These are phyloP conservation scores for Corythornis madagascariensis DNA, from an alignment of 2,113 vertebrate genomes.

Conservation along the genomic window DNA sequence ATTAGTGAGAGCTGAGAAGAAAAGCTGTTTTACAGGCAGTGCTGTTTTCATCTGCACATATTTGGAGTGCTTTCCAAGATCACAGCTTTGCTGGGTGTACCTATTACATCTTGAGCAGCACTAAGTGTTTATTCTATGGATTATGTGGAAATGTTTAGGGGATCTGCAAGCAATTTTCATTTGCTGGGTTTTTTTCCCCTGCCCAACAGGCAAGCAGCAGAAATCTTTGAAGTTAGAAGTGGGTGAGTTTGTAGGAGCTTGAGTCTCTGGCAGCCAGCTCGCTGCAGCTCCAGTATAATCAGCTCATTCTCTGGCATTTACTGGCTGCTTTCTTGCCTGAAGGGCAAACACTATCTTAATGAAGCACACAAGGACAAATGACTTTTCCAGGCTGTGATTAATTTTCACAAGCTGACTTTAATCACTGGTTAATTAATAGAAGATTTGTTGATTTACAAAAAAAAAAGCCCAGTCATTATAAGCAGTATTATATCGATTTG, in stretches of 20 bases:
- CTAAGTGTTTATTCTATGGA: background rate
- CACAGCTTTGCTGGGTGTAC: background rate
- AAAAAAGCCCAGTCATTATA: conserved; percentile 81
- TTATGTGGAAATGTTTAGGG: background rate
- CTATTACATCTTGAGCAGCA: background rate
- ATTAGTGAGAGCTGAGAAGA: background rate
- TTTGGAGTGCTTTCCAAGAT: background rate
- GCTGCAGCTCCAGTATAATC: conserved; percentile 54
- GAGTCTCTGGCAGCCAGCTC: conserved; percentile 33
- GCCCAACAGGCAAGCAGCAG: background rate
- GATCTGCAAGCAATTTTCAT: background rate
- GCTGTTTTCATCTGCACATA: background rate
- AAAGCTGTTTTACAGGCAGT: background rate
- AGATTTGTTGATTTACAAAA: conserved; percentile 83
- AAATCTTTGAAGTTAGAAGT: background rate
- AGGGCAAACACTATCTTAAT: conserved; percentile 76
- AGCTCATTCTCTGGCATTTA: conserved; percentile 69
- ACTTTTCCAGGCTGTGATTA: conserved; percentile 83
- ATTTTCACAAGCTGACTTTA: conserved; percentile 86
- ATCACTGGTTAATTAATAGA: conserved; percentile 91
- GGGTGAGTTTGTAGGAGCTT: background rate
- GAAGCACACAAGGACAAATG: conserved; percentile 81
- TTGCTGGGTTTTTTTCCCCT: background rate
- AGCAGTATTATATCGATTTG: conserved; percentile 80
- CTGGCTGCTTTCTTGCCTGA: conserved; percentile 70